Conservation (phyloP, 2,113 vertebrate genomes). For the Dolichallabes microphthalmus region DNA sequence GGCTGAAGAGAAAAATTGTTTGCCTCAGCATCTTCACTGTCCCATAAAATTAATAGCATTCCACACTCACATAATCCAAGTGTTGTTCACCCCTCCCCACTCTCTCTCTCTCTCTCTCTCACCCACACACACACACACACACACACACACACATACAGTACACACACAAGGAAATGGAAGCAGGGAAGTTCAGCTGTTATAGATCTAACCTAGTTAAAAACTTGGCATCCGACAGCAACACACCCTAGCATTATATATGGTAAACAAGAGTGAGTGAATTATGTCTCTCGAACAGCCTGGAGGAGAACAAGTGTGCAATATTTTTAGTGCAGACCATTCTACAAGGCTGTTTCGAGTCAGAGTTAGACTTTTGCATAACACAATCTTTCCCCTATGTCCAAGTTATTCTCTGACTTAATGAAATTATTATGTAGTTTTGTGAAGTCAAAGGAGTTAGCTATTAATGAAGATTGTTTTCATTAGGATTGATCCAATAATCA, state of each 20-base stretch:
- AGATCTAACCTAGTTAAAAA: constrained; percentile 65
- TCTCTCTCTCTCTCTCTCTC: constrained; percentile 34
- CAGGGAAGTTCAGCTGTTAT: constrained; percentile 67
- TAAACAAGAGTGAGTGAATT: constrained; percentile 54
- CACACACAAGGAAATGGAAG: constrained; percentile 50
- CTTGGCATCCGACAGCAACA: constrained; percentile 58
- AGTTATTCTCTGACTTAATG: background rate
- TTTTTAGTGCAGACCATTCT: constrained; percentile 57
- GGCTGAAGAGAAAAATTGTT: constrained; percentile 36
- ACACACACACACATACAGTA: constrained; percentile 29
- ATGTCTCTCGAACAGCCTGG: constrained; percentile 44
- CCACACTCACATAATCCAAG: constrained; percentile 58
- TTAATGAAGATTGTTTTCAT: background rate
- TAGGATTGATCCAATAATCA: background rate
- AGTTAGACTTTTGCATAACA: background rate
- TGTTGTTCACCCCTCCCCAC: constrained; percentile 40
- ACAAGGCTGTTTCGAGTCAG: background rate
- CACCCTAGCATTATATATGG: constrained; percentile 61
- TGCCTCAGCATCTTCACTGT: constrained; percentile 65
- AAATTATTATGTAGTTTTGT: background rate
- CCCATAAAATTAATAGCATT: constrained; percentile 59
- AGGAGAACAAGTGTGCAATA: constrained; percentile 60
- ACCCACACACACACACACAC: background rate
- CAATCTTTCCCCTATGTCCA: background rate
- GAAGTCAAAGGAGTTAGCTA: background rate